phyloP scores from a whole-genome alignment of 1,140 invertebrate genomes.

The Atopsyche davidsoni region DNA sequence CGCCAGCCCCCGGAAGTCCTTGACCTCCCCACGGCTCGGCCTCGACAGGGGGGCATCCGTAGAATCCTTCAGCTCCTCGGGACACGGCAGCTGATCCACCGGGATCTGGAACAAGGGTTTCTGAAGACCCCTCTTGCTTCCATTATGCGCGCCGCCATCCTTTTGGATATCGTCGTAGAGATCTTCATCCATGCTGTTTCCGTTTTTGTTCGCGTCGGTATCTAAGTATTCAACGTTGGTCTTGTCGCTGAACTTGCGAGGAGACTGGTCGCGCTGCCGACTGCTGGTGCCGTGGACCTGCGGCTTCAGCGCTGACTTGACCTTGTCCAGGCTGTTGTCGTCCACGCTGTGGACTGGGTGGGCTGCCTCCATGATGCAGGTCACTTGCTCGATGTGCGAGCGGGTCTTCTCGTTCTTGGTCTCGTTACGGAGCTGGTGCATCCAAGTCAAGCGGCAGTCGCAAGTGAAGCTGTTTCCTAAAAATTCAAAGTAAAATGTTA shows the following conservation, averaged over 20 bases:
- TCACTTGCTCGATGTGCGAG: slow-evolving; percentile 58
- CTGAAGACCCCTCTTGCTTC: slow-evolving; percentile 13
- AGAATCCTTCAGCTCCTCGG: slow-evolving; percentile 46
- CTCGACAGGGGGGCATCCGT: slow-evolving; percentile 44
- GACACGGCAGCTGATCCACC: slow-evolving; percentile 52
- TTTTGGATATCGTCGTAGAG: slow-evolving; percentile 22
- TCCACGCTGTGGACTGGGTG: slow-evolving; percentile 4
- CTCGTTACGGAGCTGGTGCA: slow-evolving; percentile 64
- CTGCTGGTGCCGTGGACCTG: slow-evolving; percentile 13
- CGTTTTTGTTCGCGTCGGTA: neutral
- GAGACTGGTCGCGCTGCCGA: slow-evolving; percentile 15
- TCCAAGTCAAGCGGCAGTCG: slow-evolving; percentile 72
- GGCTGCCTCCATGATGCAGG: slow-evolving; percentile 40
- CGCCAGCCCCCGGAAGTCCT: slow-evolving; percentile 22
- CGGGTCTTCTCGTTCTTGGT: slow-evolving; percentile 62
- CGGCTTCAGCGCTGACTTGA: slow-evolving; percentile 7
- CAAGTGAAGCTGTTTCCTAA: slow-evolving; percentile 73
- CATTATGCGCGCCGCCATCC: slow-evolving; percentile 4
- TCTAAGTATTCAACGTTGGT: slow-evolving; percentile 21
- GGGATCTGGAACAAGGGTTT: slow-evolving; percentile 49
- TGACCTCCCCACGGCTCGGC: slow-evolving; percentile 26
- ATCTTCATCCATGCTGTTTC: slow-evolving; percentile 20
- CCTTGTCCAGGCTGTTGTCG: slow-evolving; percentile 21
- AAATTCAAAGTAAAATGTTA: slow-evolving; percentile 32
- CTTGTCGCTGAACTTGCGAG: slow-evolving; percentile 24